Conservation (phyloP, 2,888 invertebrate genomes). For the Zaprionus obscuricornis region DNA sequence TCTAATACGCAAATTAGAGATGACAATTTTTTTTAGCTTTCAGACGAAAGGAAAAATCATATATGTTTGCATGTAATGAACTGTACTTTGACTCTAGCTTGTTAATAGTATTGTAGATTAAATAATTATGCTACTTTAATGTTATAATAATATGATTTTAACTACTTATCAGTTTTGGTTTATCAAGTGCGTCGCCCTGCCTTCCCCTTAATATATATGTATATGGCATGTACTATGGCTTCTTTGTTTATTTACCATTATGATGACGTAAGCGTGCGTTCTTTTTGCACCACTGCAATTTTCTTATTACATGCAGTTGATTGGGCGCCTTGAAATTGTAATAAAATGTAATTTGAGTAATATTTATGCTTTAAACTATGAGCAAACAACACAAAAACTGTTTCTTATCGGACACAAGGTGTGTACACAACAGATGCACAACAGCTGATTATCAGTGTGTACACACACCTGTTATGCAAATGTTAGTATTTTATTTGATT, state of each 20-base stretch:
- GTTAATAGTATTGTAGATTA: neutral
- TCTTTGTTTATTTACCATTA: slow-evolving; percentile 69
- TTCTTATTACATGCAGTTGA: slow-evolving; percentile 35
- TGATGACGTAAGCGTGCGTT: slow-evolving; percentile 45
- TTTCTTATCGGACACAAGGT: slow-evolving; percentile 66
- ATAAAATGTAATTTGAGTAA: slow-evolving; percentile 14
- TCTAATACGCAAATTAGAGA: slow-evolving; percentile 17
- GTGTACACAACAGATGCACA: slow-evolving; percentile 35
- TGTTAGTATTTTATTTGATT: slow-evolving; percentile 4
- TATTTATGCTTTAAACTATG: slow-evolving; percentile 20
- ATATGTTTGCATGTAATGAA: too few species aligned
- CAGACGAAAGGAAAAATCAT: too few species aligned
- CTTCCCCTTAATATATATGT: slow-evolving; percentile 7
- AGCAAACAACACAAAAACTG: slow-evolving; percentile 43
- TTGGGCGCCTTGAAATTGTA: slow-evolving; percentile 1
- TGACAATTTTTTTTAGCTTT: too few species aligned
- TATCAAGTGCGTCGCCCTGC: slow-evolving; percentile 8
- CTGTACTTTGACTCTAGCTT: too few species aligned
- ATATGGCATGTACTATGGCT: slow-evolving; percentile 60
- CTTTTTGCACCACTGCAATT: slow-evolving; percentile 14
- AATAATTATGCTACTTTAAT: neutral
- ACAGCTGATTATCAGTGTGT: slow-evolving; percentile 48
- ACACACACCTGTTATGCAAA: slow-evolving; percentile 40
- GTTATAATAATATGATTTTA: slow-evolving; percentile 1
- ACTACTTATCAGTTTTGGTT: slow-evolving; percentile 9